Evolutionary conservation across 2,113 vertebrate genomes (phyloP), one percentile per base, ranked within the genome.

Genomic region (Trematomus loennbergii): DNA sequence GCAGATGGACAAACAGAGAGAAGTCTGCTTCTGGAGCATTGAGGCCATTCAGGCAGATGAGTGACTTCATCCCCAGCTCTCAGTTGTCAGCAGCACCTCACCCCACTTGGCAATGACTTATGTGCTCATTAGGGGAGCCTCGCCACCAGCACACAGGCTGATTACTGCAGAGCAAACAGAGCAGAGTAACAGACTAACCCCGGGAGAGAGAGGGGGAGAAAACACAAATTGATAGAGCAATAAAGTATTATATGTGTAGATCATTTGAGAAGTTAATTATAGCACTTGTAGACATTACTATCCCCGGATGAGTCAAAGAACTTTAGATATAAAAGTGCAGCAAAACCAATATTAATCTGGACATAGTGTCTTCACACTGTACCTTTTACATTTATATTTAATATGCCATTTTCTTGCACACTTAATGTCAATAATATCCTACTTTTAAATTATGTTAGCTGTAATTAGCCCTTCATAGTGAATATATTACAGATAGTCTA

Each of bases 1-100:
- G 72, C 88, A 89, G 84, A 88, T 86, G 86, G 89, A 75, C 63
- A 73, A 85, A 89, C 82, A 71, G 67, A 78, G 60, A 74, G 63
- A 62, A 53, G 59, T 60, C 79, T 77, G 86, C 78, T 83, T 87
- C 65, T 76, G 66, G 71, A 85, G 74, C 81, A 88, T 36, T 65
- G 71, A 83, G 84, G 86, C 89, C 82, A 86, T 83, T 87, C 76
- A 84, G 63, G 64, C 64, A 85, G 78, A 87, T 46, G 78, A 72
- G 73, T 84, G 90, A 89, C 75, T 84, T 84, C 83, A 90, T 86
- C 82, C 72, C 13, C 4, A 79, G 77, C 83, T 83, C 67, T 72
- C 55, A 25, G 65, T 55, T 78, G 88, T 81, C 87, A 82, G 84
- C 86, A 83, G 83, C 66, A 86, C 85, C 75, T 87, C 87, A 86